phyloP scores from a whole-genome alignment of 2,888 invertebrate species.

The Cordilura impudica region DNA sequence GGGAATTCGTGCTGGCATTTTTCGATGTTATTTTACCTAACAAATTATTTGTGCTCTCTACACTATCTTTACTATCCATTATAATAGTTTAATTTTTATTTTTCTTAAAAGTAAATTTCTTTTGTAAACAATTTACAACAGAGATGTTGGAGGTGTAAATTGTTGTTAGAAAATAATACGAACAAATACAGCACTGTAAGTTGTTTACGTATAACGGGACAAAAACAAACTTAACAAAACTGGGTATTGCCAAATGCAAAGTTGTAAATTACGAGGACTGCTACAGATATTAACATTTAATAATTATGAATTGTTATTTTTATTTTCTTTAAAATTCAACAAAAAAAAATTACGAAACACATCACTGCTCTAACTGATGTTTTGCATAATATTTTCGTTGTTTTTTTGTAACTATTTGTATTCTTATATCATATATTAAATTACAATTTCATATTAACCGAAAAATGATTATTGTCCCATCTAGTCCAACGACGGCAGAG shows the following conservation, averaged over 20 bases:
- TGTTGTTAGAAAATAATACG: background rate
- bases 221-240: background rate
- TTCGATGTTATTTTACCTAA: slow-evolving; percentile 81
- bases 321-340: no score
- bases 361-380: no score
- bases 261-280: background rate
- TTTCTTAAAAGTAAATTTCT: background rate
- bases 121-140: slow-evolving; percentile 21
- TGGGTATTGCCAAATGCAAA: background rate
- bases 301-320: no score
- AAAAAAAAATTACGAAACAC: no score
- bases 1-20: slow-evolving; percentile 88
- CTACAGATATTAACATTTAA: background rate
- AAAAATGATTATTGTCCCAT: no score
- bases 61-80: slow-evolving; percentile 62
- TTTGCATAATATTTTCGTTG: no score
- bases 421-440: no score
- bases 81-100: background rate
- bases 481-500: no score
- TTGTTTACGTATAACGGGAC: slow-evolving; percentile 33
- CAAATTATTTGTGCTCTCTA: slow-evolving; percentile 60
- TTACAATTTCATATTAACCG: no score
- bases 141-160: background rate
- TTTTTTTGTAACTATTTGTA: no score
- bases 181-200: background rate